Percentiles rank a stretch among this genome's conserved stretches.
Conservation (phyloP, 2,797 vertebrate species). For the Hemitrygon akajei region DNA sequence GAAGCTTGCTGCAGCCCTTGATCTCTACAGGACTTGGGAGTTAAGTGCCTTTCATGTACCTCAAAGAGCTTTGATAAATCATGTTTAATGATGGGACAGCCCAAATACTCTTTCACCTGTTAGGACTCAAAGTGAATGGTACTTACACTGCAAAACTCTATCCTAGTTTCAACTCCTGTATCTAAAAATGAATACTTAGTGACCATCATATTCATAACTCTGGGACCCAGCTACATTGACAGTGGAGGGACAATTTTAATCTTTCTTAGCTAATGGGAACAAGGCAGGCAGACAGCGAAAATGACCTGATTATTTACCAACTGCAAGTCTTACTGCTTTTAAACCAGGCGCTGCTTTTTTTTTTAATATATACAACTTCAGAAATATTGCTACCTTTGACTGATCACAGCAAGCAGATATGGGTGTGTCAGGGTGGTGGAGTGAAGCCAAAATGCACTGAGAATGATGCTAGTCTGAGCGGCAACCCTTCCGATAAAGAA, state of each 20-base stretch:
- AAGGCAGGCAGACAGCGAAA: neutral
- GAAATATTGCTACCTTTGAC: neutral
- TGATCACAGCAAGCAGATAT: neutral
- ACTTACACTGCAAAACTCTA: neutral
- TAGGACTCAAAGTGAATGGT: neutral
- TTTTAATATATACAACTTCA: neutral
- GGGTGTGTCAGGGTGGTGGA: neutral
- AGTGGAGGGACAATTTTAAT: neutral
- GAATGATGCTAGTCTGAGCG: neutral
- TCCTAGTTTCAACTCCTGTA: neutral
- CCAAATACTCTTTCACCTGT: slow-evolving; percentile 14
- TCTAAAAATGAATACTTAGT: neutral
- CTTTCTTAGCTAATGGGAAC: neutral
- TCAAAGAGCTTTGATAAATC: slow-evolving; percentile 9
- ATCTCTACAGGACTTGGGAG: neutral
- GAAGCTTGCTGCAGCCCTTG: neutral
- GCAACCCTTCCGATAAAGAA: neutral
- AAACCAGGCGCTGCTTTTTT: neutral
- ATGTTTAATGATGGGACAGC: neutral
- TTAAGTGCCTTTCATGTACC: neutral
- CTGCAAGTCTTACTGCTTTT: neutral
- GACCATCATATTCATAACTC: neutral
- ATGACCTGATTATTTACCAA: neutral
- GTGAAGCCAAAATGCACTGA: too few relatives aligned
- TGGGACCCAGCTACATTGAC: neutral